Base-by-base conservation (phyloP, 2,888 invertebrate genomes). In the Nemapogon koenigi region DNA sequence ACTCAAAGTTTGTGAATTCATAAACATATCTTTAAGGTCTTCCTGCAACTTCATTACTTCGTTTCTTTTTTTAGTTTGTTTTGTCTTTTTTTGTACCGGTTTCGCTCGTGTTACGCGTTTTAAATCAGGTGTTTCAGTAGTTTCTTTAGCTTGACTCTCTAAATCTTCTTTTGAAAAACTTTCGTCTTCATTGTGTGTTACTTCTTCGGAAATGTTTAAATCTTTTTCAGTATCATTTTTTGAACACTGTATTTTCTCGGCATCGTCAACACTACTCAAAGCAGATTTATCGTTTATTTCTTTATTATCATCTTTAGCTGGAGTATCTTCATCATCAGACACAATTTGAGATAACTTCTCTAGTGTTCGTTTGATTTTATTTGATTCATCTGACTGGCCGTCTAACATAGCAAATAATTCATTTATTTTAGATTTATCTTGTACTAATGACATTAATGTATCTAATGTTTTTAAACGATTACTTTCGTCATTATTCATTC, bases 11-110 rank as follows among this genome's bases (percentile, higher is more conserved):
- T 86, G 81, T 45, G 81, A 78, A 19, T 33, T 2, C 38, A 86
- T 83, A 50, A 86, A 86, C 83, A 87, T 87, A 51, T 88, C 87
- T 48, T 84, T 82, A 28, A 88, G 83, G 47, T 88, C 87, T 43
- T 86, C 84, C 46, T 88, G 88, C 2, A 89, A 64, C 56, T 80
- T 75, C 49, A 84, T 81, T 33, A 89, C 53, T 50, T 88, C 88
- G 38, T 16, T 43, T 33, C 35, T 43, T 64, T 61, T 37, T 57
- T 57, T 25, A 48, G 52, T 46, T 64, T 66, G 47, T 70, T 60
- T 39, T 46, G 16, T 32, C 45, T 48, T 11, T 41, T 43, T 30
- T 51, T 41, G 45, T 53, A 45, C 47, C 44, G 42, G 49, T 35
- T 26, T 29, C 31, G 17, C 37, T 19, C 58, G 51, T 43, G 54